Conservation (phyloP, 2,113 vertebrate genomes). For the Serilophus lunatus region DNA sequence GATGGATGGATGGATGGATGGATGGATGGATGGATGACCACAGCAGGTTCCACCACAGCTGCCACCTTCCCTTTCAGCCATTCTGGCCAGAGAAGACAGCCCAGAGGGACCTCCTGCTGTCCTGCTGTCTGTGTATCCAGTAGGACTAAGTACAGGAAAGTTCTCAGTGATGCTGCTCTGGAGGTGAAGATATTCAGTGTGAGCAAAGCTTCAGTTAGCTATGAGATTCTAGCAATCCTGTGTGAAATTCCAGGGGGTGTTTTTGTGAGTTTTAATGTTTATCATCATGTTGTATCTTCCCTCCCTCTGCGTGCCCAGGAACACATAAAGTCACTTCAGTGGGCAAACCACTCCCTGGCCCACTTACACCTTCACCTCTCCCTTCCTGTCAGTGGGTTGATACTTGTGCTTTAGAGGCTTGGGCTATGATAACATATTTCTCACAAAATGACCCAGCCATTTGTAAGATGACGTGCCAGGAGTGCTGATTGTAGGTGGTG, state of each 20-base stretch:
- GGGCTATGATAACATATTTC: accelerated
- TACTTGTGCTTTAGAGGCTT: background rate
- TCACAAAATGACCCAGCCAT: background rate
- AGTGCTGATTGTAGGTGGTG: background rate
- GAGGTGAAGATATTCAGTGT: background rate
- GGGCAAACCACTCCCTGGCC: background rate
- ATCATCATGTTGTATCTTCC: background rate
- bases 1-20: background rate
- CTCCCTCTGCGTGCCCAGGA: accelerated
- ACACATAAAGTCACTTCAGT: background rate
- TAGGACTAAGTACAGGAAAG: background rate
- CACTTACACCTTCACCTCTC: background rate
- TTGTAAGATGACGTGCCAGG: background rate
- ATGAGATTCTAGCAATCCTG: background rate
- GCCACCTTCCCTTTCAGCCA: background rate
- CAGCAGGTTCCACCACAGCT: background rate
- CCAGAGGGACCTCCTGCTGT: background rate
- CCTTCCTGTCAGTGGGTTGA: background rate
- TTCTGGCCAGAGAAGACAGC: background rate
- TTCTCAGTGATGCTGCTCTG: background rate
- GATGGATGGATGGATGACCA: background rate
- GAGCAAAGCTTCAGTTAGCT: background rate
- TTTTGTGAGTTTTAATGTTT: background rate
- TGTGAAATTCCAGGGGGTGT: background rate
- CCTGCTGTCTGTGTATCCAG: accelerated